These are phyloP conservation scores for Epicampocera succincta DNA, from an alignment of 2,888 invertebrate genomes.

Conservation along the genomic window DNA sequence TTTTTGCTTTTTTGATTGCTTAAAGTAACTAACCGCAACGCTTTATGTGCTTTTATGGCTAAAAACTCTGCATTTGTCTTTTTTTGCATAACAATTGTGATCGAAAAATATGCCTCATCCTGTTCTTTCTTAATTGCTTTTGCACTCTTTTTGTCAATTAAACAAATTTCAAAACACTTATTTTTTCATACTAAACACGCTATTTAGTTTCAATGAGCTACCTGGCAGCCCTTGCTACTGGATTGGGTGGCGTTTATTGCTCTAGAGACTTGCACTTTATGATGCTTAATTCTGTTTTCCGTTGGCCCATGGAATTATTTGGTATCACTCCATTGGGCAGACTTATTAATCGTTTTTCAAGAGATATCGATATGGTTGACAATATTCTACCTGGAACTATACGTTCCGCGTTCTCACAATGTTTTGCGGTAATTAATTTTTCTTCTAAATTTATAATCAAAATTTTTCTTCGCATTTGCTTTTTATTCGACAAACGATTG, in stretches of 20 bases:
- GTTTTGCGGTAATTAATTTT: slow-evolving; percentile 80
- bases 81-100: too few relatives aligned
- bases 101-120: too few relatives aligned
- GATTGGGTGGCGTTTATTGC: slow-evolving; percentile 83
- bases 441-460: too few relatives aligned
- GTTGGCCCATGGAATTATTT: slow-evolving; percentile 88
- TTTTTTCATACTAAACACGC: background rate
- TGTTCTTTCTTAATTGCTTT: background rate
- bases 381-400: slow-evolving; percentile 82
- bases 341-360: slow-evolving; percentile 86
- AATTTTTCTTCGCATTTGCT: too few relatives aligned
- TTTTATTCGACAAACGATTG: background rate
- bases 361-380: slow-evolving; percentile 85
- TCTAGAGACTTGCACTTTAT: slow-evolving; percentile 84
- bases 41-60: too few relatives aligned
- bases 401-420: slow-evolving; percentile 79
- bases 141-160: background rate
- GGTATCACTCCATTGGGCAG: slow-evolving; percentile 90
- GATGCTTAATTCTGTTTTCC: slow-evolving; percentile 85
- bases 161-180: slow-evolving; percentile 6
- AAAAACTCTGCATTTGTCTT: too few relatives aligned
- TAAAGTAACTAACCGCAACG: too few relatives aligned
- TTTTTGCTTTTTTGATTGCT: too few relatives aligned
- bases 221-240: slow-evolving; percentile 78
- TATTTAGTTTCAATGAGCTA: slow-evolving; percentile 78